Base-by-base conservation (phyloP, 2,797 vertebrate genomes). In the Neoniphon sammara region DNA sequence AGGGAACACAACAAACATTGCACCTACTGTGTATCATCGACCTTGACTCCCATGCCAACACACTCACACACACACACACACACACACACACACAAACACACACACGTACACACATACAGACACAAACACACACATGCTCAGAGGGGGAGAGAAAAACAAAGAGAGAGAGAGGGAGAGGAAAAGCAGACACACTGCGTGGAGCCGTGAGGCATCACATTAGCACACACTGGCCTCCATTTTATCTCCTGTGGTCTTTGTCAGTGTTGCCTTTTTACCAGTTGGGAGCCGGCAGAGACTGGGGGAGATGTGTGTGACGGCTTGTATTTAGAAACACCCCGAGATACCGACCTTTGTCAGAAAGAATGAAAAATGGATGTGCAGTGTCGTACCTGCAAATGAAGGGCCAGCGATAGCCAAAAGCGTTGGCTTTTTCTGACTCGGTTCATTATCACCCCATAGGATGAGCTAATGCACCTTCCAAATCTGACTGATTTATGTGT, bases 1-100 rank as follows among this genome's bases (percentile, higher is more conserved):
- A 89, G 83, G 86, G 84, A 90, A 88, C 85, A 88, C 92, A 93
- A 92, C 91, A 95, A 94, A 93, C 93, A 94, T 92, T 56, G 91
- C 93, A 94, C 93, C 94, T 94, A 93, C 93, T 93, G 93, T 85
- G 92, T 91, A 92, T 89, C 88, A 90, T 91, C 82, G 93, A 95
- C 93, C 93, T 93, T 95, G 89, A 94, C 85, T 93, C 67, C 66
- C 63, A 80, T 79, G 80, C 85, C 85, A 85, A 74, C 77, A 82
- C 85, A 78, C 80, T 3, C 30, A 63, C 36, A 71, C 6, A 70
- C 54, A 66, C 27, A 52, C 44, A 42, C 31, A 49, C 49, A 52
- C 54, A 59, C 62, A 44, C 44, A 54, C 34, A 42, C 57, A 61
- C 14, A 90, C 87, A 87, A 78, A 85, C 81, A 85, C 42, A 60